These are phyloP conservation scores for Alces alces DNA, from an alignment of 2,113 vertebrate genomes.

Conservation along the genomic window DNA sequence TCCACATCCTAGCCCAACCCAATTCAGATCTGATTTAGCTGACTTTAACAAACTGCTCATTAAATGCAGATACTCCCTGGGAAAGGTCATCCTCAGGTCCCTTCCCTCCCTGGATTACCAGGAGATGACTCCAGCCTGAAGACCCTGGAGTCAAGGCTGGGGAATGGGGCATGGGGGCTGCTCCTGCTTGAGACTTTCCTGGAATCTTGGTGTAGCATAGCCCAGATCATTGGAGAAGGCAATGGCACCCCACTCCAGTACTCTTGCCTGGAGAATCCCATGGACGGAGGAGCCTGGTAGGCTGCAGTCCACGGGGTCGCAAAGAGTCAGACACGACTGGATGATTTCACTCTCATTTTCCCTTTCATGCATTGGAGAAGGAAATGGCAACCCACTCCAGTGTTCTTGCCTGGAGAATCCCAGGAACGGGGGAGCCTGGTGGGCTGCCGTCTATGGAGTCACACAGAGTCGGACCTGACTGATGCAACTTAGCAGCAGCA, in stretches of 20 bases:
- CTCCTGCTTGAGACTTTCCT: not conserved
- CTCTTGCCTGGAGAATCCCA: not conserved
- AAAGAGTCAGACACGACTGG: accelerated
- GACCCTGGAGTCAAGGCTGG: not conserved
- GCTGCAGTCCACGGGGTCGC: not conserved
- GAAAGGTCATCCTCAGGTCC: not conserved
- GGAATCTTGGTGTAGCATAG: not conserved
- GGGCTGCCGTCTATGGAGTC: not conserved
- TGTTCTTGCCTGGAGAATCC: not conserved
- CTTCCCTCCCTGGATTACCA: not conserved
- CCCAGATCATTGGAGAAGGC: not conserved
- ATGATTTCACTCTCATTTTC: not conserved
- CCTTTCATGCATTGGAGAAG: not conserved
- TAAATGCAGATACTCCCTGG: not conserved
- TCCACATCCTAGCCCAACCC: not conserved
- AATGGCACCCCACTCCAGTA: not conserved
- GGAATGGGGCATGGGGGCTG: not conserved
- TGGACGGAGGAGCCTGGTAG: not conserved
- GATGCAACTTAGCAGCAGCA: accelerated
- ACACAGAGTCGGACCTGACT: accelerated
- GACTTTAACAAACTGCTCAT: not conserved
- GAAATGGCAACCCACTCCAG: not conserved
- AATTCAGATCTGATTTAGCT: not conserved
- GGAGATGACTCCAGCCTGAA: not conserved
- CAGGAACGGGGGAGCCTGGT: not conserved